phyloP scores from a whole-genome alignment of 1,140 invertebrate genomes.

The Thrips palmi region DNA sequence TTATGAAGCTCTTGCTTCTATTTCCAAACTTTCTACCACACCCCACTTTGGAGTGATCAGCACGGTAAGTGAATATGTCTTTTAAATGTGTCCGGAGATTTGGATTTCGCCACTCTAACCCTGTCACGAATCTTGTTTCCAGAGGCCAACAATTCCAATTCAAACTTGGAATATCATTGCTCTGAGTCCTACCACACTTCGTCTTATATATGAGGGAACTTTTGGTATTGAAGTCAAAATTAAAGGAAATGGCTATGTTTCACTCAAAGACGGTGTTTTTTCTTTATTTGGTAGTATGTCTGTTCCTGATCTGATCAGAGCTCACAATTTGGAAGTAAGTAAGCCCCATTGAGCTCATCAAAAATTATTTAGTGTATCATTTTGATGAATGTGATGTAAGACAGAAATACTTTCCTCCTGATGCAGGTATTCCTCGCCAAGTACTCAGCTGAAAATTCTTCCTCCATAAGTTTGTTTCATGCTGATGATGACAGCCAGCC shows the following conservation, averaged over 20 bases:
- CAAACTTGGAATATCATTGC: slow-evolving; percentile 82
- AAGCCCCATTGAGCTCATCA: too few species aligned
- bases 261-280: too few species aligned
- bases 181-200: slow-evolving; percentile 62
- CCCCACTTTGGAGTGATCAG: slow-evolving; percentile 61
- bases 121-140: slow-evolving; percentile 16
- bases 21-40: slow-evolving; percentile 66
- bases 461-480: slow-evolving; percentile 58
- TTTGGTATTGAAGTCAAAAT: slow-evolving; percentile 85
- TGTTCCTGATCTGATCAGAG: too few species aligned
- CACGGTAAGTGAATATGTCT: too few species aligned
- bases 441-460: slow-evolving; percentile 78
- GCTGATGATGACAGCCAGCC: slow-evolving; percentile 93
- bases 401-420: too few species aligned
- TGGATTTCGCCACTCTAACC: not conserved
- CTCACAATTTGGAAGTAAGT: too few species aligned
- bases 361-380: too few species aligned
- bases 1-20: slow-evolving; percentile 62
- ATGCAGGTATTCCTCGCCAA: slow-evolving; percentile 72
- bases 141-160: slow-evolving; percentile 67
- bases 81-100: not conserved
- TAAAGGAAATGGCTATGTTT: slow-evolving; percentile 63
- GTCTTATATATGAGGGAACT: slow-evolving; percentile 73
- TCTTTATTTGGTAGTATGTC: too few species aligned
- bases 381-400: too few species aligned